Evolutionary conservation across 92 coral and sea anemone genomes (phyloP), one percentile per base, ranked within the genome.

Genomic region (Paragorgia papillata): DNA sequence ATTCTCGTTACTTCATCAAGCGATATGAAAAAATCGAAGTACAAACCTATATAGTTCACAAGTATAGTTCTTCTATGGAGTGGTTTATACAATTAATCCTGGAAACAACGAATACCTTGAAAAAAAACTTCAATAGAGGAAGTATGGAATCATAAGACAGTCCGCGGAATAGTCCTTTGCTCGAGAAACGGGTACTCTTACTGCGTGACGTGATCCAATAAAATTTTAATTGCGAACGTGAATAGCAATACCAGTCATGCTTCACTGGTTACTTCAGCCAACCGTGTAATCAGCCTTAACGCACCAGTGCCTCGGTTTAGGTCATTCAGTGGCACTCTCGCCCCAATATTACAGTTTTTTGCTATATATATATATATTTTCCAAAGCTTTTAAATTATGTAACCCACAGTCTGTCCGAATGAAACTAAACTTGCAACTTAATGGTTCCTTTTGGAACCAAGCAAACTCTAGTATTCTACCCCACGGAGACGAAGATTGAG

Each of bases 201-300:
- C 61, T 71, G 78, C 78, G 54, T 71, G 78, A 71, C 78, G 78
- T 71, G 78, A 44, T 71, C n/a, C 33, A 41, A 19, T 27, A 30
- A 71, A 55, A 51, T 41, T 55, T 32, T 58, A 53, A 71, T 56
- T 56, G 62, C 62, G 5, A 22, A 56, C 28, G 30, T 22, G 33
- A 56, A 6, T 22, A 51, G 63, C 30, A 53, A 71, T n/a, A 49
- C 63, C 32, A 2, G 50, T 71, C 78, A 71, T 55, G 64, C 30
- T 71, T 34, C 63, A 71, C 22, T 71, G 29, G 31, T 53, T 54
- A 58, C 63, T n/a, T 71, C 78, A 71, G n/a, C 32, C 46, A 71
- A 71, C 50, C 78, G 50, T 55, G 20, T 3, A 56, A 71, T 31
- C 63, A 2, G 78, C 35, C 75, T 37, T 29, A 32, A 71, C 64